Evolutionary conservation across 92 coral and sea anemone genomes (phyloP).

Genomic region (Scolanthus callimorphus): DNA sequence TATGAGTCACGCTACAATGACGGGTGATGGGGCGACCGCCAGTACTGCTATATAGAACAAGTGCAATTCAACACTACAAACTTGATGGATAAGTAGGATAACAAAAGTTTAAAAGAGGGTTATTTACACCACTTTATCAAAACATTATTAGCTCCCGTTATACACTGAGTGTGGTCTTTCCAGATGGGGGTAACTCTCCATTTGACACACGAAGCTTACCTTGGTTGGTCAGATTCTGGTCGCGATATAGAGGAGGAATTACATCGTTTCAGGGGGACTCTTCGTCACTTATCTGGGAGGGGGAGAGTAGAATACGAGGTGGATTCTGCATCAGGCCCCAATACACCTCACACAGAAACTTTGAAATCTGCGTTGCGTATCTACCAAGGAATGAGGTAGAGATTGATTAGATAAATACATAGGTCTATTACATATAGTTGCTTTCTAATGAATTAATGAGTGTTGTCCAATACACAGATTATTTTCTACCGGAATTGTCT

Average conservation of each 20-base stretch:
- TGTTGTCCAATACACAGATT: no score
- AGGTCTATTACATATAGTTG: no score
- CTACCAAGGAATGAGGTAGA: no score
- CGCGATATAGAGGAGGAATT: slow-evolving; percentile 41
- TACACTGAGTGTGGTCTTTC: no score
- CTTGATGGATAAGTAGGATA: not conserved
- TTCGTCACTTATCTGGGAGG: slow-evolving; percentile 64
- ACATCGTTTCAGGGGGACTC: slow-evolving; percentile 74
- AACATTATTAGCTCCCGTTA: no score
- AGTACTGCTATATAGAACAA: slow-evolving; percentile 68
- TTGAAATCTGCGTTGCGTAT: slow-evolving; percentile 57
- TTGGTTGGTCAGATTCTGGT: slow-evolving; percentile 76
- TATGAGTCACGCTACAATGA: slow-evolving; percentile 70
- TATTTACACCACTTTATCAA: no score
- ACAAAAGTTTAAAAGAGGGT: not conserved
- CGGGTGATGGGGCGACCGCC: slow-evolving; percentile 67
- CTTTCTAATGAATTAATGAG: no score
- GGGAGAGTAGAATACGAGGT: slow-evolving; percentile 79
- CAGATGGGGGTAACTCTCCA: no score
- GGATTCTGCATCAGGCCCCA: slow-evolving; percentile 94
- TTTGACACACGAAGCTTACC: no score
- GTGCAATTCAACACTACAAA: no score
- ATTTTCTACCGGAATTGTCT: no score
- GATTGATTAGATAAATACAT: no score
- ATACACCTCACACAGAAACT: slow-evolving; percentile 76